Base-by-base conservation (phyloP, 2,888 invertebrate genomes). In the Pseudoips prasinana region DNA sequence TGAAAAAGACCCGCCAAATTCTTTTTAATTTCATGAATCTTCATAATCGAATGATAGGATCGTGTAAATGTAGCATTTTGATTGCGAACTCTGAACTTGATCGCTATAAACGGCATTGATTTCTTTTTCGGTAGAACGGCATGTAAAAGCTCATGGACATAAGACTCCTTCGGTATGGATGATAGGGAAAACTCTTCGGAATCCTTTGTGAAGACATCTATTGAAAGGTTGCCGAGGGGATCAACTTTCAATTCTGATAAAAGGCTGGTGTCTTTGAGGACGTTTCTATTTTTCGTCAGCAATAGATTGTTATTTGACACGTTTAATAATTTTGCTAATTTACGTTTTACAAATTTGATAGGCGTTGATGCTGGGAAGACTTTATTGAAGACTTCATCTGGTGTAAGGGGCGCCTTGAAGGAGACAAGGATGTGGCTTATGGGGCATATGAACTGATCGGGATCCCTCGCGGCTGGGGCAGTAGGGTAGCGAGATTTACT, bases 1-100 rank as follows among this genome's bases (percentile, higher is more conserved):
- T 88, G 82, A 58, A 93, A 92, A 23, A 92, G 80, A 1, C 88
- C 89, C 1, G 82, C 89, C 23, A 93, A 77, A 53, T 92, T 91
- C 50, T 89, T 87, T 64, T 92, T 92, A 23, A 93, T 83, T 56
- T 91, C 91, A 31, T 78, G 84, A 27, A 93, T 73, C 39, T 86
- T 90, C 66, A 90, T 86, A 10, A 81, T 78, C 0, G 83, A 81
- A 33, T 89, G 82, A 46, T 90, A 91, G 0, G 90, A 88, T 23
- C 90, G 83, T 7, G 90, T 91, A 47, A 91, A 91, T 20, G 63
- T 59, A 7, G 62, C 68, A 43, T 73, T 79, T 55, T 87, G 87
- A 55, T 81, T 79, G n/a, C 61, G 61, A 5, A 88, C 59, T 52
- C 58, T 77, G 56, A 88, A 88, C 55, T 87, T 88, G 9, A 88